phyloP scores from a whole-genome alignment of 2,113 vertebrate genomes.

The Cavia porcellus region DNA sequence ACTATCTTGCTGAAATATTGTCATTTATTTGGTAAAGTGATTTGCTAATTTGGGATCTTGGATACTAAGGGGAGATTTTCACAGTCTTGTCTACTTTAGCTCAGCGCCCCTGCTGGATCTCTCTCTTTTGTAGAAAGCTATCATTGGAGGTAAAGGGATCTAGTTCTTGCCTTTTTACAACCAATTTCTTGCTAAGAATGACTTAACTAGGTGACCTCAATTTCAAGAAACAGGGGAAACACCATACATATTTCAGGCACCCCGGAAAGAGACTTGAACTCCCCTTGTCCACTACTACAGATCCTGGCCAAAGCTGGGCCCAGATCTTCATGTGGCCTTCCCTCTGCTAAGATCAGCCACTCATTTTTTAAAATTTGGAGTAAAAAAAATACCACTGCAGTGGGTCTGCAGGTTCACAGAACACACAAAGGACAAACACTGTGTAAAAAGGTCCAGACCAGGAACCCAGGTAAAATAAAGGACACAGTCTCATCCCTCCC shows the following conservation, averaged over 20 bases:
- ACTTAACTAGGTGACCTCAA: slow-evolving; percentile 50
- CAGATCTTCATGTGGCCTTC: background rate
- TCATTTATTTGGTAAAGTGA: background rate
- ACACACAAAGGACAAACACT: background rate
- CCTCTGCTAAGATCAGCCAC: background rate
- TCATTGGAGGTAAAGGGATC: slow-evolving; percentile 12
- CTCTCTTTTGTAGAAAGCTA: background rate
- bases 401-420: background rate
- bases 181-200: slow-evolving; percentile 65
- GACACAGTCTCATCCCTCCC: background rate
- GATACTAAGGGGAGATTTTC: background rate
- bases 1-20: background rate
- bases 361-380: background rate
- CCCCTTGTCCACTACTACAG: background rate
- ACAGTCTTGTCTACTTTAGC: too few species aligned
- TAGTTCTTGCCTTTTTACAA: slow-evolving; percentile 67
- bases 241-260: background rate
- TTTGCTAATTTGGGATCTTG: background rate
- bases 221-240: slow-evolving; percentile 44
- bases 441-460: background rate
- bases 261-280: slow-evolving; percentile 41
- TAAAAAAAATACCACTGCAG: background rate
- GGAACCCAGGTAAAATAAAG: background rate
- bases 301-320: background rate
- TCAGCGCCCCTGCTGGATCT: background rate